A percentile compares a stretch with the other conserved stretches of the same genome.
phyloP scores from a whole-genome alignment of 2,797 vertebrate species.

The Typhlichthys subterraneus region DNA sequence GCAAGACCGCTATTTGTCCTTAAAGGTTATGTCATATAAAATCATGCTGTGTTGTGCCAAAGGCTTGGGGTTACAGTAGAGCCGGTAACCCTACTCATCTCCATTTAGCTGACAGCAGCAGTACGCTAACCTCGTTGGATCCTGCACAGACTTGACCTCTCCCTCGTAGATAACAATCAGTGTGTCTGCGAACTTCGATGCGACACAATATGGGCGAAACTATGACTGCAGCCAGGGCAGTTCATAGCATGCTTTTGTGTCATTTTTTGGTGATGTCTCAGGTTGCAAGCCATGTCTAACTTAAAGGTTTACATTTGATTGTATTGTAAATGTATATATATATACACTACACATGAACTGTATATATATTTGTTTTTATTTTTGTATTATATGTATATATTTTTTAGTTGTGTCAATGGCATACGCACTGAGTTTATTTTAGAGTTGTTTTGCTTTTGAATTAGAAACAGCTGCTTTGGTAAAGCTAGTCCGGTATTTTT shows the following conservation, averaged over 20 bases:
- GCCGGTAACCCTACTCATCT: conserved; percentile 70
- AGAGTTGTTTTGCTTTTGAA: conserved; percentile 40
- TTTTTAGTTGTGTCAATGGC: conserved; percentile 65
- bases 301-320: not conserved
- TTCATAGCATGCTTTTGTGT: conserved; percentile 64
- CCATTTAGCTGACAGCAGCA: conserved; percentile 68
- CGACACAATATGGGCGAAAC: conserved; percentile 73
- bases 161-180: conserved; percentile 73
- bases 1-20: conserved; percentile 54
- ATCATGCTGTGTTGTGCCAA: conserved; percentile 58
- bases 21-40: conserved; percentile 55
- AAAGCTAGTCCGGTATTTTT: conserved; percentile 41
- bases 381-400: conserved; percentile 43
- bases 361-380: conserved; percentile 24
- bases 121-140: conserved; percentile 68
- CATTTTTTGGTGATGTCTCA: conserved; percentile 69
- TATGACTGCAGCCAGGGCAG: conserved; percentile 53
- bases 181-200: conserved; percentile 66
- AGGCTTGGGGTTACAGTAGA: conserved; percentile 54
- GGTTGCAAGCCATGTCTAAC: conserved; percentile 43
- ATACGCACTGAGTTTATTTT: conserved; percentile 62
- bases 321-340: no score
- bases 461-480: conserved; percentile 73
- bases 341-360: not conserved
- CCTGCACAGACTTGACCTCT: conserved; percentile 47